These are phyloP conservation scores for Eulemur macaco DNA, from an alignment of 2,113 vertebrate species.

Conservation along the genomic window DNA sequence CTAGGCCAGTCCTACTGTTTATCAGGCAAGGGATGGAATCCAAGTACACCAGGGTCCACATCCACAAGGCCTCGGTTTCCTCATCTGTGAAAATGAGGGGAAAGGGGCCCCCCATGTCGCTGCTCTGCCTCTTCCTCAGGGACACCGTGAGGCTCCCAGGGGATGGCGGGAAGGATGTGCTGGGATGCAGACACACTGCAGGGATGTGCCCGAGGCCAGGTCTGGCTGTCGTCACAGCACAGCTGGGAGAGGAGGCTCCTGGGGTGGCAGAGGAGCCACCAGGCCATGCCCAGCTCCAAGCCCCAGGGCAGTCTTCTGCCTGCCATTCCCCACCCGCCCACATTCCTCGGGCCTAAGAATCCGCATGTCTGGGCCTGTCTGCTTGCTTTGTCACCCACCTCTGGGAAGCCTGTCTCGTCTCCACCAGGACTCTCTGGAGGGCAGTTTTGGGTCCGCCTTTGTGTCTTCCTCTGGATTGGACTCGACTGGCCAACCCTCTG, in stretches of 20 bases:
- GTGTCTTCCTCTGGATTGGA: background rate
- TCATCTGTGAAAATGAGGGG: background rate
- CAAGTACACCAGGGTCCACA: too few relatives aligned
- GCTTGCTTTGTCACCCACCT: background rate
- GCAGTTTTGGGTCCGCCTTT: background rate
- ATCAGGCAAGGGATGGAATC: background rate
- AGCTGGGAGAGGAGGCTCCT: background rate
- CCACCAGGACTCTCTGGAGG: background rate
- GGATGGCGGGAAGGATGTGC: rapidly evolving
- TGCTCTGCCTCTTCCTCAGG: background rate
- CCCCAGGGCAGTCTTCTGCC: background rate
- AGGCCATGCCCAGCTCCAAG: rapidly evolving
- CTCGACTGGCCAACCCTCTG: background rate
- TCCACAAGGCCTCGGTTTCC: background rate
- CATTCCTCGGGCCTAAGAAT: background rate
- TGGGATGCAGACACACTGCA: background rate
- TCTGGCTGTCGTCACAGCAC: background rate
- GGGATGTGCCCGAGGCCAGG: background rate
- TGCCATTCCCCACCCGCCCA: background rate
- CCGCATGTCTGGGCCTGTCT: background rate
- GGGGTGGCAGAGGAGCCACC: background rate
- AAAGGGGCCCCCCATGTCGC: too few relatives aligned
- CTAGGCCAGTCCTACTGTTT: background rate
- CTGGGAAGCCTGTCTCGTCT: background rate
- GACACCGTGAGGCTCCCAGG: background rate